A percentile compares a stretch with the other conserved stretches of the same genome.
These are phyloP conservation scores for Drosophila nr. medialis DNA, from an alignment of 2,888 invertebrate genomes.

Conservation along the genomic window DNA sequence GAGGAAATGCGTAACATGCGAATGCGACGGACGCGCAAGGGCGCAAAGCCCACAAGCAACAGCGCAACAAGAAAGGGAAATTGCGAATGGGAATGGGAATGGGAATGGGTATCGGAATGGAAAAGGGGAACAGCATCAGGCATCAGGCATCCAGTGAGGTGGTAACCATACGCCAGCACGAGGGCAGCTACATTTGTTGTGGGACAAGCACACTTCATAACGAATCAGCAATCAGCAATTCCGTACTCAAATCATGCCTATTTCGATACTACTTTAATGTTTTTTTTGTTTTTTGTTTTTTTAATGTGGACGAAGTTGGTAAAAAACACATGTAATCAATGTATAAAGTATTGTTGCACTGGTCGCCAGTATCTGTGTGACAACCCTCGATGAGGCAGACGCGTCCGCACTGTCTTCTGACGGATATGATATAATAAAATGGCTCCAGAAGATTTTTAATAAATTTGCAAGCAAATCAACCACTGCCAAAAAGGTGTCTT, in stretches of 20 bases:
- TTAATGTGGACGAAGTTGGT: background rate
- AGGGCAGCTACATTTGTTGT: constrained; percentile 15
- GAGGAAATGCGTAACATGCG: constrained; percentile 64
- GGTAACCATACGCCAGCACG: background rate
- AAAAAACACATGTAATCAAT: background rate
- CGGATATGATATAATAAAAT: constrained; percentile 72
- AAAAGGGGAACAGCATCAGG: constrained; percentile 4
- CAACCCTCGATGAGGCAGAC: constrained; percentile 30
- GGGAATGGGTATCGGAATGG: constrained; percentile 3
- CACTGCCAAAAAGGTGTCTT: constrained; percentile 73
- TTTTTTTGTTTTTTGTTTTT: background rate
- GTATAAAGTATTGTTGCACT: background rate
- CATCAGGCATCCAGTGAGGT: constrained; percentile 19
- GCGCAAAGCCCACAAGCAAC: constrained; percentile 23
- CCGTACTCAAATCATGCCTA: background rate
- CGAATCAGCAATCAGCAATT: background rate
- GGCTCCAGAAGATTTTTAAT: constrained; percentile 79
- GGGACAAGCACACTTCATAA: background rate
- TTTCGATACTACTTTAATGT: background rate
- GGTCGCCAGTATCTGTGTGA: constrained; percentile 5
- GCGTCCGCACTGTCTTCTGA: constrained; percentile 52
- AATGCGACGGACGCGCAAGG: constrained; percentile 48
- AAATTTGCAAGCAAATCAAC: constrained; percentile 82
- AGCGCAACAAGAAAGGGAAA: constrained; percentile 1
- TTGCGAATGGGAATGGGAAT: constrained; percentile 8